Percentiles rank a stretch among this genome's conserved stretches.
phyloP scores from a whole-genome alignment of 35 echinoderm and acorn worm species.

The Patiria miniata region DNA sequence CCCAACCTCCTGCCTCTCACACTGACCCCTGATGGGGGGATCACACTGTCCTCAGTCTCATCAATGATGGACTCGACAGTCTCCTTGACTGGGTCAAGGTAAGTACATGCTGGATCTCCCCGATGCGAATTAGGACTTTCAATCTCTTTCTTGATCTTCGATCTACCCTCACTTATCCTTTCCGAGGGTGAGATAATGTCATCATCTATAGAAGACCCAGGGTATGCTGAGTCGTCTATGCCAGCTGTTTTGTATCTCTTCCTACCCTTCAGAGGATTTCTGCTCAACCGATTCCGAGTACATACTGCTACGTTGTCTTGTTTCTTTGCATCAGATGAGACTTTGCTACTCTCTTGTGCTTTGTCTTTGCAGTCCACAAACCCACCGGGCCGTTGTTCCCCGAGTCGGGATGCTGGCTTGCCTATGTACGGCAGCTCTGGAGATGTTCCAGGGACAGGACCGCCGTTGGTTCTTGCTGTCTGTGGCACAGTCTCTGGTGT shows the following conservation, averaged over 20 bases:
- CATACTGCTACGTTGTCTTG: too few relatives aligned
- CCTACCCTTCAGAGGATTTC: too few relatives aligned
- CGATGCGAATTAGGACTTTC: too few relatives aligned
- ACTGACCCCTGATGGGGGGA: background rate
- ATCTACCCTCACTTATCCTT: background rate
- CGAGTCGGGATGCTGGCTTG: background rate
- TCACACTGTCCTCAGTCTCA: background rate
- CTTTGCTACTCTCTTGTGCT: too few relatives aligned
- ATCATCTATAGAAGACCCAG: background rate
- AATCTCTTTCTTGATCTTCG: background rate
- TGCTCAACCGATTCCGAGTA: too few relatives aligned
- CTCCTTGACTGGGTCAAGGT: background rate
- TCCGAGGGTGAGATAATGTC: conserved; percentile 1
- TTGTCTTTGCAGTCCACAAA: too few relatives aligned
- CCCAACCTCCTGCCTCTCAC: background rate
- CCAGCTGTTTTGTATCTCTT: too few relatives aligned
- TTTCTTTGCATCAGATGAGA: too few relatives aligned
- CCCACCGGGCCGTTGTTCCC: too few relatives aligned
- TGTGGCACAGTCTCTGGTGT: background rate
- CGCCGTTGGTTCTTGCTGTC: background rate
- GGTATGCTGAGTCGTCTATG: background rate
- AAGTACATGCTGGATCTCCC: too few relatives aligned
- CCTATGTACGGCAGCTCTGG: background rate
- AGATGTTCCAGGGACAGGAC: background rate
- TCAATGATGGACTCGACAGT: background rate